Evolutionary conservation across 2,888 invertebrate species (phyloP), one percentile per base, ranked within the genome.

Genomic region (Nyleta sp.): DNA sequence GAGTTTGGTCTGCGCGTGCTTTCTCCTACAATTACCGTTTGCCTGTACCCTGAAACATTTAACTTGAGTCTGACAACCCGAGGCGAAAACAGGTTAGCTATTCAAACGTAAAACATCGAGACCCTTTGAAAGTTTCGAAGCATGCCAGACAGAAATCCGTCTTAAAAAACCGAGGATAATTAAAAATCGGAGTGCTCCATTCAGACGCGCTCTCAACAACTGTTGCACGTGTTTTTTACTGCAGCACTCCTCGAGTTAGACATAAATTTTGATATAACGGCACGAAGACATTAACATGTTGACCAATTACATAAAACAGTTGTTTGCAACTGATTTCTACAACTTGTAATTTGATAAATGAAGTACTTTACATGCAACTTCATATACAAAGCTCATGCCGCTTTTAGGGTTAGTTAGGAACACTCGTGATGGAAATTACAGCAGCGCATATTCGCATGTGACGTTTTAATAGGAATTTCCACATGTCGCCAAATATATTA

Each of bases 1-100:
- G 84, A 87, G 81, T 86, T 86, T 83, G 84, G 82, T 70, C 75
- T 79, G 78, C 57, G 71, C 60, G 79, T 81, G 74, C 83, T 76
- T 75, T 80, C 80, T 65, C 67, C 78, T 52, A 80, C 84, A 84
- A 85, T 84, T 86, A 84, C 81, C 78, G 82, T 80, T 82, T 81
- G 78, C 74, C 38, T 79, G 80, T 83, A 83, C 79, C 81, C 76
- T 73, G 77, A 59, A 75, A 78, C 73, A 78, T 73, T 59, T 52
- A 78, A 73, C 73, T 73, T 18, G 44, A 46, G 33, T 33, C 50
- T 13, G 62, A 64, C 59, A 68, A 71, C 68, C 71, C 44, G 46
- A 46, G 67, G 67, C 53, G 33, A 55, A 74, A 62, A 70, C 55
- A 35, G 11, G 42, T 42, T 57, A 50, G 2, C 28, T 24, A 48